Conservation (phyloP, 2,113 vertebrate species). For the Trochalopteron elliotii region DNA sequence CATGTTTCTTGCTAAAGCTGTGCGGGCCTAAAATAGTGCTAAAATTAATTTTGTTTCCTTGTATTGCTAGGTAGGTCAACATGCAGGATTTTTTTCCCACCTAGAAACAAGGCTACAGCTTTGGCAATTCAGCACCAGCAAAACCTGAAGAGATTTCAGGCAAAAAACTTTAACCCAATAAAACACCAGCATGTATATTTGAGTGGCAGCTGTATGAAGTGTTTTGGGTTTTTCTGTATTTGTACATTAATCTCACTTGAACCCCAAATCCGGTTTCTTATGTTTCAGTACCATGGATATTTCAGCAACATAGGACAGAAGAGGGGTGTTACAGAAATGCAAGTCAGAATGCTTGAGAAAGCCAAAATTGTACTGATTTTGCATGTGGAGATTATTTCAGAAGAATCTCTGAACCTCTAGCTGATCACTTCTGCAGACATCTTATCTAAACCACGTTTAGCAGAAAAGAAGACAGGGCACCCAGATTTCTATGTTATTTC, state of each 20-base stretch:
- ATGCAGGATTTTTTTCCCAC: background rate
- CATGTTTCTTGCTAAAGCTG: background rate
- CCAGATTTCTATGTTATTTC: background rate
- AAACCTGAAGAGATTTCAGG: background rate
- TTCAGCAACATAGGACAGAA: background rate
- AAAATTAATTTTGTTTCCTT: conserved; percentile 38
- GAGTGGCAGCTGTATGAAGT: background rate
- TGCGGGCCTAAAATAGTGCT: background rate
- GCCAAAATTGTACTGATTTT: background rate
- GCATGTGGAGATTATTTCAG: background rate
- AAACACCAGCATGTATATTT: background rate
- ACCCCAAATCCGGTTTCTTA: background rate
- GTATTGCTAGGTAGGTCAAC: conserved; percentile 36
- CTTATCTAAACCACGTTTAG: background rate
- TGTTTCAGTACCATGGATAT: background rate
- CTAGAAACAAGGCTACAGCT: conserved; percentile 17
- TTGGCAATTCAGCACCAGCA: background rate
- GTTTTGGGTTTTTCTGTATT: background rate
- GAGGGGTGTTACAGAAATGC: background rate
- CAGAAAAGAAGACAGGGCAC: background rate
- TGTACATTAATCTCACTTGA: background rate
- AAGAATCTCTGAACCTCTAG: background rate
- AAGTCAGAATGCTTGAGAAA: background rate
- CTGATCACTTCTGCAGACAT: background rate
- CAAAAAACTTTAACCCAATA: background rate